Conservation (phyloP, 1,140 invertebrate genomes). For the Plectrocnemia conspersa region DNA sequence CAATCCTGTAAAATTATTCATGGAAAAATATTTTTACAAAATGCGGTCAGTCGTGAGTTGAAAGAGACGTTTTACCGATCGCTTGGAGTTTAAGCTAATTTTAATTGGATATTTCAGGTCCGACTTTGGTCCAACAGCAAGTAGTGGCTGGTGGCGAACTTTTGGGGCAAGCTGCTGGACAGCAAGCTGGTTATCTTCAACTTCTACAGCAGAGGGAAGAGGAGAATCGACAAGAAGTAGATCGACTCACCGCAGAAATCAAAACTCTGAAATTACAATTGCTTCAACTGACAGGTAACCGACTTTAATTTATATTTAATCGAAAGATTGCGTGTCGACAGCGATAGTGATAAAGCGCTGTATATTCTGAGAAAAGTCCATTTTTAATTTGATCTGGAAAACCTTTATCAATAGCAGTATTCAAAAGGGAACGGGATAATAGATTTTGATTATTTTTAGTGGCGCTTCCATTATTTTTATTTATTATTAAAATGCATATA, state of each 20-base stretch:
- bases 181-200: constrained; percentile 44
- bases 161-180: constrained; percentile 34
- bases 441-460: background rate
- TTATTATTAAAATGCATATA: no score
- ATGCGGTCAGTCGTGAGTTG: background rate
- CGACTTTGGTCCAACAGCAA: constrained; percentile 40
- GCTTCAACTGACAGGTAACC: constrained; percentile 53
- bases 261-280: constrained; percentile 56
- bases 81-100: constrained; percentile 1
- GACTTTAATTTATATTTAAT: no score
- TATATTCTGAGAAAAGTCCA: background rate
- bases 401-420: no score
- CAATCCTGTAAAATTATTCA: no score
- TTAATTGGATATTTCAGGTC: constrained; percentile 41
- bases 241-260: constrained; percentile 58
- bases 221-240: constrained; percentile 55
- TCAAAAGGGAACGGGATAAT: no score
- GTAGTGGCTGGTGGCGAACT: constrained; percentile 34
- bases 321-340: no score
- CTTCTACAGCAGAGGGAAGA: constrained; percentile 55
- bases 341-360: background rate
- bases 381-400: background rate
- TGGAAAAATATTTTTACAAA: no score
- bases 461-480: background rate
- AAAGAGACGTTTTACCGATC: background rate